phyloP scores from a whole-genome alignment of 2,797 vertebrate species.

The Poecilia wingei region DNA sequence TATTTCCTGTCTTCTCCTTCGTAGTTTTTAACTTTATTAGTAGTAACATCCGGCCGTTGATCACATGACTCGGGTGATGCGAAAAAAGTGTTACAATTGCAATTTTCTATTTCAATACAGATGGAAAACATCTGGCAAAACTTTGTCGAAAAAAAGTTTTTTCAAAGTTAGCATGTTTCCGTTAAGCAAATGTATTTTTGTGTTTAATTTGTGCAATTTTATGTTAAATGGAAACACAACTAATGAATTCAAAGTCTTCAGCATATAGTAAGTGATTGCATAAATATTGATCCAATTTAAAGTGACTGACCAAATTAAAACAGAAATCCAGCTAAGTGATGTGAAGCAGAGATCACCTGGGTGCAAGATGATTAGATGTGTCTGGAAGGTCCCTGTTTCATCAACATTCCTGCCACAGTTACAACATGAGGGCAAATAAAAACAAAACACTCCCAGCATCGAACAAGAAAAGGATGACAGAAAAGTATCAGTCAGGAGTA shows the following conservation, averaged over 20 bases:
- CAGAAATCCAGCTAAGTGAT: background rate
- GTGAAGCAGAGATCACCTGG: background rate
- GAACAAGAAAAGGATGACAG: background rate
- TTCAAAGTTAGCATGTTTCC: too few species aligned
- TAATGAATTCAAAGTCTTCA: background rate
- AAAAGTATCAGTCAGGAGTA: background rate
- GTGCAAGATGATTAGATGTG: background rate
- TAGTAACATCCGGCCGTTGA: too few species aligned
- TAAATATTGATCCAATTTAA: background rate
- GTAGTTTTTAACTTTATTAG: too few species aligned
- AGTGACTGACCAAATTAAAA: background rate
- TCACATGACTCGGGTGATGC: too few species aligned
- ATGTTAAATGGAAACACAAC: background rate
- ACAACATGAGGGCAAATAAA: background rate
- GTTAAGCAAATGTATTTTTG: too few species aligned
- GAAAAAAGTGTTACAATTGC: too few species aligned
- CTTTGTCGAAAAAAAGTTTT: too few species aligned
- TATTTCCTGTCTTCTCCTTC: too few species aligned
- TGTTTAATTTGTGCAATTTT: too few species aligned
- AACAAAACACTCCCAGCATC: background rate
- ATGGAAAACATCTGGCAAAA: too few species aligned
- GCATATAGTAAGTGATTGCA: background rate
- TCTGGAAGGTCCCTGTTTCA: background rate
- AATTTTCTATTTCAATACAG: too few species aligned
- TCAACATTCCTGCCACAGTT: background rate